A percentile compares a stretch with the other conserved stretches of the same genome.
These are phyloP conservation scores for Trichechus manatus DNA, from an alignment of 2,113 vertebrate genomes.

Conservation along the genomic window DNA sequence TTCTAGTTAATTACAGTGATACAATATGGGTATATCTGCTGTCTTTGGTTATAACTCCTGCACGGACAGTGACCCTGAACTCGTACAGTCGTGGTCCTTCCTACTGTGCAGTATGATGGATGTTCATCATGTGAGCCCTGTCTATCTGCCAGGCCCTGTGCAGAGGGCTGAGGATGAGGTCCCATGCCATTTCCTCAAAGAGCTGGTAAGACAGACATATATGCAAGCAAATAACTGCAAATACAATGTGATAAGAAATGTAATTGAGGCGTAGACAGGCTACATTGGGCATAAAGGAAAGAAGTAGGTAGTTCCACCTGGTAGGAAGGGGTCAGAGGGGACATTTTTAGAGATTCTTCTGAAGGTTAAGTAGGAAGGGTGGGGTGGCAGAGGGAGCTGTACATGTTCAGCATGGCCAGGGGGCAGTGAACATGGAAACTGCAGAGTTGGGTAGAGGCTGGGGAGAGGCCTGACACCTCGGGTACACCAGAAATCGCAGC, in stretches of 20 bases:
- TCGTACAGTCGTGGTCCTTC: neutral
- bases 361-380: neutral
- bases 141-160: neutral
- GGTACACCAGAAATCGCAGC: neutral
- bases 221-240: neutral
- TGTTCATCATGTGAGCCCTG: neutral
- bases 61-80: neutral
- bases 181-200: neutral
- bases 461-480: neutral
- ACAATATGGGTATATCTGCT: too few relatives aligned
- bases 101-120: accelerated
- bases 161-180: neutral
- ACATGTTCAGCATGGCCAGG: neutral
- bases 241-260: neutral
- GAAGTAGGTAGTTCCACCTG: accelerated
- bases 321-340: neutral
- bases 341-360: neutral
- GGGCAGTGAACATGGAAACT: neutral
- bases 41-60: neutral
- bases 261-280: neutral
- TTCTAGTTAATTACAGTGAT: neutral
- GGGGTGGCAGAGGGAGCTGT: neutral
- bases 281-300: neutral
- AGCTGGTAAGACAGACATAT: neutral
- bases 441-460: neutral